Base-by-base conservation (phyloP, 2,797 vertebrate genomes). In the Artibeus lituratus region DNA sequence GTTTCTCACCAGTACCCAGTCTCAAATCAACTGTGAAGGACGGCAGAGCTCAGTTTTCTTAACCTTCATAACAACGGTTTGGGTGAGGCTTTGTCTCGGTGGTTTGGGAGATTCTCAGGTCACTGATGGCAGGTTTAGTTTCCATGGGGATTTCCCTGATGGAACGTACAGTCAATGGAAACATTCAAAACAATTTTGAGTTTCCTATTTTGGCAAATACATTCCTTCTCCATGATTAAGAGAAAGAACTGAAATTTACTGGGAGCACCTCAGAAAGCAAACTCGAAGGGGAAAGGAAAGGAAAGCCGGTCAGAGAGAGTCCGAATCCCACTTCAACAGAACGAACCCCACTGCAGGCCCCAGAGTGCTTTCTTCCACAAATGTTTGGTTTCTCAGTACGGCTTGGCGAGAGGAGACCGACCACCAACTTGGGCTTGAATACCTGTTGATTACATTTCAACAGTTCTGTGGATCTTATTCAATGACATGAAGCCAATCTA, bases 141-240 rank as follows among this genome's bases (percentile, higher is more conserved):
- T 88, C 57, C 55, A 29, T 47, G 53, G 83, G 65, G 88, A 93
- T 91, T 97, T 93, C 91, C 72, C 89, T 74, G 15, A 29, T 69
- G 32, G 59, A 88, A 86, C 83, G 77, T 37, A 87, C 5, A 70
- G 67, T 80, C 26, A 29, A 21, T 24, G 51, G 88, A 95, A 88
- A 70, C 49, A 15, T 39, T n/a, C 29, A 3, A 85, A 91, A 90
- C 32, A 47, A 74, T 11, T 77, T 73, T 72, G 42, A 87, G 67
- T 90, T 91, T 96, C 77, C 42, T 69, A 72, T 77, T 65, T 90
- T 78, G 37, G 16, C 74, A 47, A 83, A 89, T 29, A 76, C 19
- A 89, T 91, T 32, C 5, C 26, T 44, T 81, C 10, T 72, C 26
- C 44, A 18, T 18, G 15, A 49, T 42, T 72, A 80, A 76, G 87